A percentile compares a stretch with the other conserved stretches of the same genome.
These are phyloP conservation scores for Rhodeus uyekii DNA, from an alignment of 2,797 vertebrate species.

Conservation along the genomic window DNA sequence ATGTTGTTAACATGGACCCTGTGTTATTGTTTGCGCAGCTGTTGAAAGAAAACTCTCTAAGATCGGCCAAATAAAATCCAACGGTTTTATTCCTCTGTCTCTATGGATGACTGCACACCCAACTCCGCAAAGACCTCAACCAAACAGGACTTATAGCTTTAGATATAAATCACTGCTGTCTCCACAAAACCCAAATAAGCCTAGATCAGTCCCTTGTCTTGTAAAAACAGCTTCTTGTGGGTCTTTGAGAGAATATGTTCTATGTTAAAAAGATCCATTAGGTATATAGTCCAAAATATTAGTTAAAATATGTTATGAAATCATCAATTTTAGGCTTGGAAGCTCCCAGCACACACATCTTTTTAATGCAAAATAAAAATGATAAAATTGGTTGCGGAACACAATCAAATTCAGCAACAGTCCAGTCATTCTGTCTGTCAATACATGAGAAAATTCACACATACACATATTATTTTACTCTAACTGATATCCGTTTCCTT, in stretches of 20 bases:
- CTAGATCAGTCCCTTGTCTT: constrained; percentile 24
- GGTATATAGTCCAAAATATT: background rate
- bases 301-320: background rate
- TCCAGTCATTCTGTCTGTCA: background rate
- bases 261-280: constrained; percentile 4
- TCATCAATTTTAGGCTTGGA: background rate
- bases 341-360: background rate
- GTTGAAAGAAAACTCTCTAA: constrained; percentile 52
- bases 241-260: background rate
- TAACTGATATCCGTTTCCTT: constrained; percentile 20
- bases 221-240: background rate
- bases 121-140: constrained; percentile 43
- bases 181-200: constrained; percentile 32
- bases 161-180: constrained; percentile 53
- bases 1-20: constrained; percentile 76
- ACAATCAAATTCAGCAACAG: constrained; percentile 14
- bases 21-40: constrained; percentile 81
- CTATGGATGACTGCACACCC: constrained; percentile 35
- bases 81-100: constrained; percentile 43
- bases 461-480: constrained; percentile 5
- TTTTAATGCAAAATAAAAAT: background rate
- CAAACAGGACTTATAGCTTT: constrained; percentile 56
- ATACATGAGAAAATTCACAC: constrained; percentile 11
- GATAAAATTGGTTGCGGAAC: background rate
- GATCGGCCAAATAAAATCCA: constrained; percentile 51